These are phyloP conservation scores for Lycopodina hypogea DNA, from an alignment of 37 sponge, comb jelly and placozoan genomes.

Conservation along the genomic window DNA sequence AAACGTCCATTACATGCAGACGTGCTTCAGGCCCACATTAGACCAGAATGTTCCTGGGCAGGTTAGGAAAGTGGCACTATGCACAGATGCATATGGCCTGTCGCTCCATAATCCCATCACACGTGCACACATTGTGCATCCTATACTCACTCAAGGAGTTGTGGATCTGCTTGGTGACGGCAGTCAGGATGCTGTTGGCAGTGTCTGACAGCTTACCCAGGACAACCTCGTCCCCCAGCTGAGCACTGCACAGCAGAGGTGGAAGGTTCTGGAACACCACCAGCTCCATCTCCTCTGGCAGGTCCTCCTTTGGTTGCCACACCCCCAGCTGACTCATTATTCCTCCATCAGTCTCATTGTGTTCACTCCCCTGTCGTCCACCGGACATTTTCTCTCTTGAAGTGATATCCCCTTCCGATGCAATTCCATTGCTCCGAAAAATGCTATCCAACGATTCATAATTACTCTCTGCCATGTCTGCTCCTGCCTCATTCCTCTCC, in stretches of 20 bases:
- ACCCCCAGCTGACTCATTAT: conserved; percentile 7
- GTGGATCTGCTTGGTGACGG: conserved; percentile 36
- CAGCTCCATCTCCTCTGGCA: neutral
- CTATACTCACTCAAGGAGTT: conserved; percentile 40
- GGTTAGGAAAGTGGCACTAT: neutral
- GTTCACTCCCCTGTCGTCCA: neutral
- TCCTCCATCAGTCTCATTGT: conserved; percentile 20
- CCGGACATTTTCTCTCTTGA: neutral
- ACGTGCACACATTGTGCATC: neutral
- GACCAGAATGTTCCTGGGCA: too few species aligned
- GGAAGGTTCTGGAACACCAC: conserved; percentile 38
- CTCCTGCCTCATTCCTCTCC: neutral
- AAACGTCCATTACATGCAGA: neutral
- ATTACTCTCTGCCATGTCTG: neutral
- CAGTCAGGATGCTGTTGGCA: conserved; percentile 1
- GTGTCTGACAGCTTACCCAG: conserved; percentile 20
- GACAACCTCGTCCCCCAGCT: conserved; percentile 26
- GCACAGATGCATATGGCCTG: neutral
- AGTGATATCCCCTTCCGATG: too few species aligned
- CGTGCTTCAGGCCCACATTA: too few species aligned
- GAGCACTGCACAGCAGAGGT: conserved; percentile 27
- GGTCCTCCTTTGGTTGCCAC: neutral
- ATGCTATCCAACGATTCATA: conserved; percentile 15
- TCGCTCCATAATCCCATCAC: neutral
- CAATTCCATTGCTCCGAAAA: neutral